phyloP scores from a whole-genome alignment of 1,140 invertebrate genomes.

The Melipona quadrifasciata region DNA sequence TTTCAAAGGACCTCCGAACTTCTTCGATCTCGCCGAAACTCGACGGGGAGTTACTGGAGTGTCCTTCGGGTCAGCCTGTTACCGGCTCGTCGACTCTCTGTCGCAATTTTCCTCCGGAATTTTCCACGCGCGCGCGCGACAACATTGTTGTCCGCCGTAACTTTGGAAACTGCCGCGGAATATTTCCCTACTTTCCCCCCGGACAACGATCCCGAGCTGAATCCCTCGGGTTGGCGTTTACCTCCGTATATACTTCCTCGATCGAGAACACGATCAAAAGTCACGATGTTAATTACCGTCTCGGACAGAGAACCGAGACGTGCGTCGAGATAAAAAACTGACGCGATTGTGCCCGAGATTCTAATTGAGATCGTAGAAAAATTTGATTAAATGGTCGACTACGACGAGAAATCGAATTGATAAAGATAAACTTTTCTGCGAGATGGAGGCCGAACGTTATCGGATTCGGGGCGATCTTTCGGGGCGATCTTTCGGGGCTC shows the following conservation, averaged over 20 bases:
- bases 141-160: slow-evolving; percentile 36
- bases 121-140: slow-evolving; percentile 31
- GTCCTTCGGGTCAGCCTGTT: slow-evolving; percentile 60
- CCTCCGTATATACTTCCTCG: background rate
- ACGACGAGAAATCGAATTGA: background rate
- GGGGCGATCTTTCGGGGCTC: too few relatives aligned
- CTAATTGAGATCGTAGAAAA: slow-evolving; percentile 28
- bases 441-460: background rate
- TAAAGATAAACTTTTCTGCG: background rate
- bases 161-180: background rate
- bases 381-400: background rate
- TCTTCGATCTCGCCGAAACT: slow-evolving; percentile 62
- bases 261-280: too few relatives aligned
- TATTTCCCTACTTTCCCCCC: too few relatives aligned
- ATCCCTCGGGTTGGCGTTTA: background rate
- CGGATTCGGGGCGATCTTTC: background rate
- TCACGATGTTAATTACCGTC: background rate
- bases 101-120: slow-evolving; percentile 51
- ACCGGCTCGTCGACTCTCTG: slow-evolving; percentile 57
- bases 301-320: background rate
- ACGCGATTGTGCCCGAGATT: background rate
- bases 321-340: background rate
- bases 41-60: slow-evolving; percentile 52
- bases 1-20: slow-evolving; percentile 61
- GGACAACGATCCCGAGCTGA: background rate